Evolutionary conservation across 2,113 vertebrate species (phyloP).

Genomic region (Tapirus terrestris): DNA sequence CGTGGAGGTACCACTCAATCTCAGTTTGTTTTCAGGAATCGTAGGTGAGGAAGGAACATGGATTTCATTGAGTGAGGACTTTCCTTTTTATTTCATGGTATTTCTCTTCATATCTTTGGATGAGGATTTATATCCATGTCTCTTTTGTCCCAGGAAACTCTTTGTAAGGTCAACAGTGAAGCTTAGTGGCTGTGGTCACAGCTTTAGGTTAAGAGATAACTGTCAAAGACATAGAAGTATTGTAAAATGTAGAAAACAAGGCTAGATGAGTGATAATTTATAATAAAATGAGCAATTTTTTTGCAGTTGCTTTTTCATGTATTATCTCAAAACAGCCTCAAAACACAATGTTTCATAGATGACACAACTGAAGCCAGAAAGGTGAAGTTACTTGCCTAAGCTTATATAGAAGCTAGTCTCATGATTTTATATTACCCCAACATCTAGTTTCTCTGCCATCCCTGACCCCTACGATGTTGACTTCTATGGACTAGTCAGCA

Average conservation of each 20-base stretch:
- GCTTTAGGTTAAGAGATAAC: background rate
- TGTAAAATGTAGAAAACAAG: background rate
- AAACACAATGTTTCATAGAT: background rate
- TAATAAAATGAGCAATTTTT: background rate
- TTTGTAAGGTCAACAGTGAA: background rate
- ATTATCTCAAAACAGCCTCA: background rate
- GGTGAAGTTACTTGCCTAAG: background rate
- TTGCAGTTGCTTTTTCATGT: background rate
- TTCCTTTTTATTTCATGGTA: background rate
- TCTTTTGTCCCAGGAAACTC: background rate
- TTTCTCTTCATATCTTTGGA: background rate
- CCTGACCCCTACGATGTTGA: background rate
- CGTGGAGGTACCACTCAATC: background rate
- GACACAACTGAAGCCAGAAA: background rate
- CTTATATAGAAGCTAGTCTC: background rate
- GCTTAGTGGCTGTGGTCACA: background rate
- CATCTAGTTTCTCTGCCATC: background rate
- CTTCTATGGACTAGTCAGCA: background rate
- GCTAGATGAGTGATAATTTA: background rate
- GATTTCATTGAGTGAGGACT: background rate
- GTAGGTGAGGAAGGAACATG: background rate
- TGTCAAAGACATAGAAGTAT: background rate
- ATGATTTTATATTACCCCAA: background rate
- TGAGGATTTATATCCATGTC: background rate
- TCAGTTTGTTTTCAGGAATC: background rate